Conservation (phyloP, 2,888 invertebrate genomes). For the Phymatocera aterrima region DNA sequence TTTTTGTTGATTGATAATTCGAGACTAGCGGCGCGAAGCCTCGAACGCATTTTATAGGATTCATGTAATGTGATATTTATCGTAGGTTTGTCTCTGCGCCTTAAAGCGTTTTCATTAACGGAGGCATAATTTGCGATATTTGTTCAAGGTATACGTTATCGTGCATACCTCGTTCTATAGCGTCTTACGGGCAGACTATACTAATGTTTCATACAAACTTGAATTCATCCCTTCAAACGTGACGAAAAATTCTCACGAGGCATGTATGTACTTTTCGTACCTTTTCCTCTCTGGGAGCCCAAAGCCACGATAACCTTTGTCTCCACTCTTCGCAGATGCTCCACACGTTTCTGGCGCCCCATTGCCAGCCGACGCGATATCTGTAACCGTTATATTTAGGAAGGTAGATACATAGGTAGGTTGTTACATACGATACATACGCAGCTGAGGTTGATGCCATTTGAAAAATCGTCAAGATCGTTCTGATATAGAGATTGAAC, state of each 20-base stretch:
- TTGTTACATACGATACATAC: too few species aligned
- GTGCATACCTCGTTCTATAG: background rate
- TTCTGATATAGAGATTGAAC: too few species aligned
- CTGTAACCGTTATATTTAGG: conserved; percentile 54
- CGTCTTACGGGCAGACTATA: background rate
- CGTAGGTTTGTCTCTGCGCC: too few species aligned
- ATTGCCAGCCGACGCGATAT: conserved; percentile 67
- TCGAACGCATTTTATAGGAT: background rate
- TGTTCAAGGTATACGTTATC: too few species aligned
- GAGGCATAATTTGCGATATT: background rate
- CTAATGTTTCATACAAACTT: background rate
- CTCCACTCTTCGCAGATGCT: conserved; percentile 71
- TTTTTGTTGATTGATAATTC: conserved; percentile 3
- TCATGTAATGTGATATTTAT: background rate
- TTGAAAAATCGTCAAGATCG: too few species aligned
- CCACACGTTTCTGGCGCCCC: conserved; percentile 69
- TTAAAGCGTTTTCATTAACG: conserved; percentile 29
- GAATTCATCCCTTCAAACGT: conserved; percentile 8
- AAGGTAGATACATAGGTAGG: background rate
- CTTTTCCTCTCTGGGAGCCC: conserved; percentile 72
- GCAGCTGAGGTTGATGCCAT: too few species aligned
- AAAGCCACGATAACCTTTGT: conserved; percentile 70
- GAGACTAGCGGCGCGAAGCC: background rate
- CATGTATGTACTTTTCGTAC: conserved; percentile 53
- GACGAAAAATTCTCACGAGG: background rate